Conservation (phyloP, 2,797 vertebrate species). For the Hydrophis major region DNA sequence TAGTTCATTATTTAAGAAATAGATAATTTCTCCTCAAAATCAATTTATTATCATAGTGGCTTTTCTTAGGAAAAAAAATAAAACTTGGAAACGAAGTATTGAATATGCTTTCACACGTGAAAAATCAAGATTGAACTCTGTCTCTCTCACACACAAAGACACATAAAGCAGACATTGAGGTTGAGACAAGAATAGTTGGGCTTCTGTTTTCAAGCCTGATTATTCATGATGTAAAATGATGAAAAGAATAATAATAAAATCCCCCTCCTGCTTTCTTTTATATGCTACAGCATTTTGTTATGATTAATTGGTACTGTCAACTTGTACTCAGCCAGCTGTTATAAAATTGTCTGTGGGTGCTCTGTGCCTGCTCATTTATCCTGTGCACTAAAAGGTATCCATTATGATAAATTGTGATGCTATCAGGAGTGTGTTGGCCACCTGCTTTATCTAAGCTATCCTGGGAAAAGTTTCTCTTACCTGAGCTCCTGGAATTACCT, state of each 20-base stretch:
- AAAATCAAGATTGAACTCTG: background rate
- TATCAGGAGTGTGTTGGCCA: background rate
- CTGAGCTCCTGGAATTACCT: background rate
- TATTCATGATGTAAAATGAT: background rate
- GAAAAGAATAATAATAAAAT: background rate
- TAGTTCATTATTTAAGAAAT: background rate
- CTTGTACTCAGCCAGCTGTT: background rate
- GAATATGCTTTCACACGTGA: background rate
- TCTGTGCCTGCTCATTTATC: background rate
- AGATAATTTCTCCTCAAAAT: background rate
- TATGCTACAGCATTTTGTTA: background rate
- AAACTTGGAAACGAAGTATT: background rate
- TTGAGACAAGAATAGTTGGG: background rate
- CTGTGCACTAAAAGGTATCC: background rate
- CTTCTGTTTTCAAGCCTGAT: background rate
- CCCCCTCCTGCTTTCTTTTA: background rate
- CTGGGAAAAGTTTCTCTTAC: background rate
- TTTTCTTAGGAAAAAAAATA: background rate
- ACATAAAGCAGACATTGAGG: background rate
- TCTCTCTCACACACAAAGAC: background rate
- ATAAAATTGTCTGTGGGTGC: background rate
- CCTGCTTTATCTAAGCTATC: background rate
- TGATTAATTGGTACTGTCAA: background rate
- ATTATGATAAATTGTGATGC: background rate
- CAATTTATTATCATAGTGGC: background rate